Base-by-base conservation (phyloP, 2,888 invertebrate genomes). In the Cephalotes varians region DNA sequence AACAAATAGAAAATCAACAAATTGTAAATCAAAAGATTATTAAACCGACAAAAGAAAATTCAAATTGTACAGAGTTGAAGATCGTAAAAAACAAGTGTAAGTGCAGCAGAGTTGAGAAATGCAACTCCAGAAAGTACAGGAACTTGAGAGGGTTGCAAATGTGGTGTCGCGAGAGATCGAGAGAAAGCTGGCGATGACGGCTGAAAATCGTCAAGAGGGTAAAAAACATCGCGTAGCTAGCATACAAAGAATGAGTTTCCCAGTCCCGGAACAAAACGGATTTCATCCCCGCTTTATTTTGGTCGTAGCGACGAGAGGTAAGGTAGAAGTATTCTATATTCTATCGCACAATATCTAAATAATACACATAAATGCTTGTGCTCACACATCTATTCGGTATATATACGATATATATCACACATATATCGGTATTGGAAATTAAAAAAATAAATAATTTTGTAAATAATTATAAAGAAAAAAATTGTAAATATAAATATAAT, bases 151-250 rank as follows among this genome's bases (percentile, higher is more conserved):
- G 28, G 15, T 62, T 25, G 47, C n/a, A 34, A 49, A 34, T 18
- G 12, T 21, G 44, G 31, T n/a, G 40, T 77, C 47, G 44, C 44
- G 21, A 71, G 18, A 77, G 54, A 62, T 34, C 62, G 62, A 56
- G 71, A 15, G 31, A 44, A 56, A 31, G 18, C 71, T 69, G 54
- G 18, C 21, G 69, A 18, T 69, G 69, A 77, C 21, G 56, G 56
- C 21, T 71, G 56, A 71, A 71, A 79, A 69, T 79, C 71, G 77
- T n/a, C 31, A n/a, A 47, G 21, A 18, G 69, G 21, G 71, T 56
- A 40, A 31, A 44, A 71, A 79, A 44, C n/a, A 79, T 2, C 31
- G 15, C 54, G 40, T 69, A 44, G 40, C 54, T 25, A 18, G 40
- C 44, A 37, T 56, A 71, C 71, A 71, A 79, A 79, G 56, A 34